These are phyloP conservation scores for Chauna torquata DNA, from an alignment of 2,113 vertebrate species.

Conservation along the genomic window DNA sequence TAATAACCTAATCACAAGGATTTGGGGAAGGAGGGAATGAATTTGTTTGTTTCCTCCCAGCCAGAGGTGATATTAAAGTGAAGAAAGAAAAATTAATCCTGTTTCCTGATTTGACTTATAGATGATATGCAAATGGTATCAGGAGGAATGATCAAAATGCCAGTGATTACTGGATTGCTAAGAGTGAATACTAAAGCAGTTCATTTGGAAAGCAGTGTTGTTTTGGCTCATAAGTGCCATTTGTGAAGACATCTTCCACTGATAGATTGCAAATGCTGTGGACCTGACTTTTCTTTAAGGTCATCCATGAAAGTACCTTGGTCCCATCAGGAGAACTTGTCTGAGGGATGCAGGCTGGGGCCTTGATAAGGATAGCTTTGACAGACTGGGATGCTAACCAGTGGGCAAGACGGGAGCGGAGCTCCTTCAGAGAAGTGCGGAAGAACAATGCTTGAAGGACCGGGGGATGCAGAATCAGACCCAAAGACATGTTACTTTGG, in stretches of 20 bases:
- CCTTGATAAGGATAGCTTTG: not conserved
- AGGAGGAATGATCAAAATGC: slow-evolving; percentile 5
- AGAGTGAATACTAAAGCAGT: not conserved
- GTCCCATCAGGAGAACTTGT: not conserved
- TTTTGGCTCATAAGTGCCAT: not conserved
- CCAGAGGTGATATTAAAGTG: slow-evolving; percentile 37
- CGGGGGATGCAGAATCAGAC: not conserved
- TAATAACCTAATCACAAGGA: slow-evolving; percentile 35
- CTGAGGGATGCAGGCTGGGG: not conserved
- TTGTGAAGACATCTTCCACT: not conserved
- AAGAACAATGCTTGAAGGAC: not conserved
- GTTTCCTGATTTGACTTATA: slow-evolving; percentile 32
- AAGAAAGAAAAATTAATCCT: slow-evolving; percentile 43
- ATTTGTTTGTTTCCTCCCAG: slow-evolving; percentile 32
- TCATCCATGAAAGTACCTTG: fast-evolving
- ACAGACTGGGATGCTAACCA: not conserved
- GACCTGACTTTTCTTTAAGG: not conserved
- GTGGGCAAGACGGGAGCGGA: not conserved
- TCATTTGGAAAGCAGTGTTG: not conserved
- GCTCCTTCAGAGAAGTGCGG: not conserved
- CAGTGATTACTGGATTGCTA: not conserved
- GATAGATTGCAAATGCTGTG: no score
- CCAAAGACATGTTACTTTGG: fast-evolving
- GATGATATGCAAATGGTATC: slow-evolving; percentile 31
- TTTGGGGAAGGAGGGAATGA: slow-evolving; percentile 27